Percentiles rank a stretch among this genome's conserved stretches.
These are phyloP conservation scores for Druon quercuslanigerum DNA, from an alignment of 1,140 invertebrate genomes.

Conservation along the genomic window DNA sequence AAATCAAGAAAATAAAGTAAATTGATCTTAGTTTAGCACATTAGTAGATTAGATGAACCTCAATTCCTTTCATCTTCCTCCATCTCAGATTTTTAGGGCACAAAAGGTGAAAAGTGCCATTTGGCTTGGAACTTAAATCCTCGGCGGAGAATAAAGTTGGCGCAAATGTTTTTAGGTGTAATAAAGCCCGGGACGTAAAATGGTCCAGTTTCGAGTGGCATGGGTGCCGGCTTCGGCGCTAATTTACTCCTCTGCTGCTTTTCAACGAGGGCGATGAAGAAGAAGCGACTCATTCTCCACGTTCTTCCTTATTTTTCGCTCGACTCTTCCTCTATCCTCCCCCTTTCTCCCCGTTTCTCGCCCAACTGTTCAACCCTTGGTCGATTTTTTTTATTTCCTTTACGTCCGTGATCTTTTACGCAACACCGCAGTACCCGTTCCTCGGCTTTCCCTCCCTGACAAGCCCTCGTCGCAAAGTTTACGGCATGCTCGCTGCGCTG, in stretches of 20 bases:
- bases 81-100: background rate
- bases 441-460: constrained; percentile 10
- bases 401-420: background rate
- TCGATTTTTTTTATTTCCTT: constrained; percentile 2
- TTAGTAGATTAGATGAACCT: constrained; percentile 12
- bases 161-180: constrained; percentile 12
- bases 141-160: background rate
- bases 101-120: constrained; percentile 22
- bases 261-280: constrained; percentile 33
- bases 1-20: background rate
- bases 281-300: constrained; percentile 29
- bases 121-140: constrained; percentile 22
- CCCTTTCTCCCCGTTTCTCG: background rate
- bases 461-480: constrained; percentile 51
- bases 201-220: constrained; percentile 3
- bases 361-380: background rate
- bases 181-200: constrained; percentile 9
- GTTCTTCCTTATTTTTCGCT: background rate
- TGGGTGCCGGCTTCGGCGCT: constrained; percentile 35
- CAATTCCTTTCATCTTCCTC: background rate
- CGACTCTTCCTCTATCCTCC: background rate
- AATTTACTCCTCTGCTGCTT: constrained; percentile 42
- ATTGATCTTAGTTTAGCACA: background rate
- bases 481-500: constrained; percentile 48
- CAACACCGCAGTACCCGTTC: constrained; percentile 4